Evolutionary conservation across 2,797 vertebrate species (phyloP), one percentile per base, ranked within the genome.

Genomic region (Syngnathus acus): DNA sequence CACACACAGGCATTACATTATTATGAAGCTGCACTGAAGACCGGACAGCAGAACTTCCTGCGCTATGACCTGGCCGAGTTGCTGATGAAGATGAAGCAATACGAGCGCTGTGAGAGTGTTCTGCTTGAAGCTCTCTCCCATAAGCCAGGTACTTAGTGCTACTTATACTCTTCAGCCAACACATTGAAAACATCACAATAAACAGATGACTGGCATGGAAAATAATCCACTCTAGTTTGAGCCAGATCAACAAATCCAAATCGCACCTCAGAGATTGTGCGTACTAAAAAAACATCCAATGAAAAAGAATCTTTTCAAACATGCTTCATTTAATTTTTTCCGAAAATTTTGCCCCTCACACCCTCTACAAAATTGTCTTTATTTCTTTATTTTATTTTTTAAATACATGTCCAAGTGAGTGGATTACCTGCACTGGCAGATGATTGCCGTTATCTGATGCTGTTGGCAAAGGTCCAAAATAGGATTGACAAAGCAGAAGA

Each of bases 11-110:
- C 97, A 9, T 95, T 98, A 63, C 91, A 90, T 87, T 98, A 98
- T 67, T 99, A 99, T 40, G 97, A 99, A 76, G 90, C 94, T 0
- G 95, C 95, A 9, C 76, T 99, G 84, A 95, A 91, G 88, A 94
- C 82, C 0, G 92, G 94, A 74, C 94, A 96, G 48, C 95, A 98
- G 83, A 95, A 86, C 83, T 94, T 94, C 83, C 92, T 99, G 74
- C 90, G 90, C 70, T 95, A 94, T 62, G 96, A 99, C 86, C 87
- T 99, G 84, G 96, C 95, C 0, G 95, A 98, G 67, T 92, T 99
- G 70, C 90, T 99, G 68, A 84, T 98, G 88, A 98, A 96, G 82
- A 81, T 99, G 84, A 95, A 92, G 78, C 92, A 93, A 45, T 92
- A 93, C 63, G 94, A 97, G 63, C 93, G 90, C 73, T 96, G 96